These are phyloP conservation scores for Microplitis deprimator DNA, from an alignment of 2,888 invertebrate genomes.

Conservation along the genomic window DNA sequence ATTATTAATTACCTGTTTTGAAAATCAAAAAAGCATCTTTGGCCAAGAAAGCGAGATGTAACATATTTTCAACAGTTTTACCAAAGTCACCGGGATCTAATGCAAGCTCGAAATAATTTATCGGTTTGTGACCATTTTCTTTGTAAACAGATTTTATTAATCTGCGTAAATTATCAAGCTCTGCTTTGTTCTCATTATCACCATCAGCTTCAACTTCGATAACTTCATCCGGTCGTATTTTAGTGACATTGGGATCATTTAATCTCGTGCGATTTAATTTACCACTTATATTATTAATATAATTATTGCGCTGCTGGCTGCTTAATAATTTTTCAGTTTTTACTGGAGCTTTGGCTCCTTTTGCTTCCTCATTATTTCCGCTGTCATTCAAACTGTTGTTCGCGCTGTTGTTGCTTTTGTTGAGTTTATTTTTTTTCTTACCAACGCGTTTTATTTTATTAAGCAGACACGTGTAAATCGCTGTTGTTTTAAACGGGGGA, in stretches of 20 bases:
- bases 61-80: slow-evolving; percentile 77
- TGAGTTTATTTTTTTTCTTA: not conserved
- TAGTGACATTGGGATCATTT: not conserved
- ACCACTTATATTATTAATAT: not conserved
- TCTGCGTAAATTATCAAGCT: not conserved
- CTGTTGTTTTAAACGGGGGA: not conserved
- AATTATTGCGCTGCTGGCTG: not conserved
- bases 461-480: not conserved
- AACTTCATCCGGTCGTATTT: not conserved
- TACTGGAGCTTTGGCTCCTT: not conserved
- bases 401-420: not conserved
- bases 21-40: not conserved
- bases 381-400: not conserved
- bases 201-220: not conserved
- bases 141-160: not conserved
- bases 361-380: not conserved
- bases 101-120: slow-evolving; percentile 76
- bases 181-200: not conserved
- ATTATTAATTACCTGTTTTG: not conserved
- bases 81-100: slow-evolving; percentile 76
- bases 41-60: slow-evolving; percentile 76
- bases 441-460: not conserved
- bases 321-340: not conserved
- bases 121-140: slow-evolving; percentile 58
- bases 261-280: not conserved